A percentile compares a stretch with the other conserved stretches of the same genome.
Evolutionary conservation across 2,113 vertebrate species (phyloP).

Genomic region (Ciconia stormi): DNA sequence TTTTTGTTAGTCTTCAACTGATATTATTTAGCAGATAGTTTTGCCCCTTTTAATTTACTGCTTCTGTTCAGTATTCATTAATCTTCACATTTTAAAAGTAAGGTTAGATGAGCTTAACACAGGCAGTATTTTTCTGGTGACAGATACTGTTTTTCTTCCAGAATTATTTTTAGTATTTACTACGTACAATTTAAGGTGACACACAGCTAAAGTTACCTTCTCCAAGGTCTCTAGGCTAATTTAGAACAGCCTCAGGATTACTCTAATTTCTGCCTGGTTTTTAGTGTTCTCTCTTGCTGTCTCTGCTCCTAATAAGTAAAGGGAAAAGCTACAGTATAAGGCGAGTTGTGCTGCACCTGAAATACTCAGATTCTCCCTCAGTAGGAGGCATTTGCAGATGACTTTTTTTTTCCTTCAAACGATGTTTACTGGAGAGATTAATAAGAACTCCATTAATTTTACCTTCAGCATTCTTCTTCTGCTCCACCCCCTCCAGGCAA

Average conservation of each 20-base stretch:
- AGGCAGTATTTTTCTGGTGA: not conserved
- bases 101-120: not conserved
- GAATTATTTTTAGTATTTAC: not conserved
- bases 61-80: not conserved
- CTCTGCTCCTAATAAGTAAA: not conserved
- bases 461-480: not conserved
- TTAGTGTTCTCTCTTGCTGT: not conserved
- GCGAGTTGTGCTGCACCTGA: not conserved
- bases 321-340: not conserved
- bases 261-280: not conserved
- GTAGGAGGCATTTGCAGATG: not conserved
- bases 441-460: not conserved
- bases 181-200: not conserved
- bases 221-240: not conserved
- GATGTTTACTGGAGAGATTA: not conserved
- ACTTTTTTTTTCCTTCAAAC: not conserved
- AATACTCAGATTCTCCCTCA: not conserved
- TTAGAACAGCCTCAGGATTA: not conserved
- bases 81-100: not conserved
- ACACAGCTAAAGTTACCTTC: not conserved
- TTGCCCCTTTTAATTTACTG: not conserved
- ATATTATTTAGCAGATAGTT: not conserved
- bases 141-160: not conserved
- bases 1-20: not conserved
- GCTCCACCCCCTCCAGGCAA: not conserved